These are phyloP conservation scores for Ophiothrix spiculata DNA, from an alignment of 35 echinoderm and acorn worm genomes.

Conservation along the genomic window DNA sequence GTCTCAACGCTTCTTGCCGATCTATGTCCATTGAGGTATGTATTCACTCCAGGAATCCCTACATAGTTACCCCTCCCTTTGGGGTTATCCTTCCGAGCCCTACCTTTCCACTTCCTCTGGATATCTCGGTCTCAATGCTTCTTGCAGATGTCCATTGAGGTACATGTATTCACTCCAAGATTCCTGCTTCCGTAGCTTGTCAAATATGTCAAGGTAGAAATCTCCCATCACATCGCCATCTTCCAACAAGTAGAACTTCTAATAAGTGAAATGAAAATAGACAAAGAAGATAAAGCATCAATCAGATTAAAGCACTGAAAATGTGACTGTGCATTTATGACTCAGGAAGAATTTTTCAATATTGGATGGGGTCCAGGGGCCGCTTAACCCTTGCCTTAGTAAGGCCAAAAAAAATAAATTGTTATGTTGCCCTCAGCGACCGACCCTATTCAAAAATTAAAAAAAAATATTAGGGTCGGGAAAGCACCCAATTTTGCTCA, in stretches of 20 bases:
- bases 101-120: constrained; percentile 68
- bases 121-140: constrained; percentile 48
- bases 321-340: background rate
- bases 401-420: background rate
- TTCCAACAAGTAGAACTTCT: constrained; percentile 84
- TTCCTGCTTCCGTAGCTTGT: constrained; percentile 41
- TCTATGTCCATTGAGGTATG: constrained; percentile 69
- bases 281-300: no score
- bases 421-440: no score
- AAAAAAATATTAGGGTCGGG: no score
- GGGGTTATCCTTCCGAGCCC: no score
- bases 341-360: background rate
- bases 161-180: constrained; percentile 63
- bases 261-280: background rate
- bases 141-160: constrained; percentile 75
- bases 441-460: no score
- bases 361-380: background rate
- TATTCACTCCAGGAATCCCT: constrained; percentile 56
- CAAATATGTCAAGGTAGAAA: constrained; percentile 81
- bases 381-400: background rate
- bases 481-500: no score
- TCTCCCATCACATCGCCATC: constrained; percentile 90
- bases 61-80: no score
- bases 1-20: constrained; percentile 60
- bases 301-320: background rate